Evolutionary conservation across 2,888 invertebrate species (phyloP).

Genomic region (Sarcophaga carnaria): DNA sequence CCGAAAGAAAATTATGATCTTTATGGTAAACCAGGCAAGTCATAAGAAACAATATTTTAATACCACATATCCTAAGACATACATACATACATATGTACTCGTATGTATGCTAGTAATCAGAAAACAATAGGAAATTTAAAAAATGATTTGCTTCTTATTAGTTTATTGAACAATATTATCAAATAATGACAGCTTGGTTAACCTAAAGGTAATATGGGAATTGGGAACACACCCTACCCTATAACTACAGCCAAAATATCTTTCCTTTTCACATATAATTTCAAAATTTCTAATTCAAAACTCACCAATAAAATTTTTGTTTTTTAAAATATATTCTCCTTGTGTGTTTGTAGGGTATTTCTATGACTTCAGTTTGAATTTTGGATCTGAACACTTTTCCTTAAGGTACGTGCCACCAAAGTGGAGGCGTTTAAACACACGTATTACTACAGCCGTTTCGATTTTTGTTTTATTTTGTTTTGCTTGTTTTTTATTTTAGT

Average conservation of each 20-base stretch:
- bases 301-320: too few species aligned
- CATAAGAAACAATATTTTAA: conserved; percentile 25
- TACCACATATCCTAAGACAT: background rate
- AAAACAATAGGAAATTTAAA: conserved; percentile 33
- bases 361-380: too few species aligned
- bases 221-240: too few species aligned
- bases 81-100: background rate
- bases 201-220: too few species aligned
- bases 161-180: conserved; percentile 31
- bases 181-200: conserved; percentile 24
- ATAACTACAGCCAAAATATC: too few species aligned
- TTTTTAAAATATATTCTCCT: too few species aligned
- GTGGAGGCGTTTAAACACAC: conserved; percentile 53
- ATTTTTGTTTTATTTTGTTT: conserved; percentile 17
- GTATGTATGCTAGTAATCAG: background rate
- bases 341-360: too few species aligned
- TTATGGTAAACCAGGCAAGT: conserved; percentile 43
- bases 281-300: too few species aligned
- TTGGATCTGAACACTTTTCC: background rate
- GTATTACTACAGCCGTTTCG: background rate
- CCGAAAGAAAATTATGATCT: conserved; percentile 59
- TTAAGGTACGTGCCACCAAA: conserved; percentile 50
- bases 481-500: background rate
- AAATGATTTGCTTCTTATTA: conserved; percentile 1
- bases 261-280: too few species aligned